Conservation (phyloP, 2,113 vertebrate species). For the Hippocampus mohnikei region DNA sequence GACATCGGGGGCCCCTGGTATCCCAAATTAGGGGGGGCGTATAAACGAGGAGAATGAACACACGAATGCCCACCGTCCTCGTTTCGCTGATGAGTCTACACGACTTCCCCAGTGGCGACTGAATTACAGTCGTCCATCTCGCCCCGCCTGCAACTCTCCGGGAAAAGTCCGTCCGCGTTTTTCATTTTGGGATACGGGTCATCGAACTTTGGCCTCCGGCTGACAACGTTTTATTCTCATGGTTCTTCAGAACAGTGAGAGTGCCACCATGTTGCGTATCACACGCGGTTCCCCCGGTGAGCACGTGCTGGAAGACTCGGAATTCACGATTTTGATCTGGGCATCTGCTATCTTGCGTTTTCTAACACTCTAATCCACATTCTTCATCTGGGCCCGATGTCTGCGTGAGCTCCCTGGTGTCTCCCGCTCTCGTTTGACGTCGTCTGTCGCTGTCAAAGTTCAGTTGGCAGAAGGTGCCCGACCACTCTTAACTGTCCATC, state of each 20-base stretch:
- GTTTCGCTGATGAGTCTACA: too few relatives aligned
- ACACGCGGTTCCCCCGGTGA: neutral
- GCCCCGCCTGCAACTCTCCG: too few relatives aligned
- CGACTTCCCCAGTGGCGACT: too few relatives aligned
- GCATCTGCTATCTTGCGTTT: conserved; percentile 35
- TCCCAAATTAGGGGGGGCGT: too few relatives aligned
- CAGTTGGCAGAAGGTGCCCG: conserved; percentile 18
- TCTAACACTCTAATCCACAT: conserved; percentile 54
- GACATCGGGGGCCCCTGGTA: too few relatives aligned
- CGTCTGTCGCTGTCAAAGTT: conserved; percentile 4
- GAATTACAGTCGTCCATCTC: too few relatives aligned
- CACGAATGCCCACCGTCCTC: too few relatives aligned
- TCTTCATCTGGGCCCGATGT: conserved; percentile 49
- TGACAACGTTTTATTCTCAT: neutral
- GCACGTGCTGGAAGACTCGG: conserved; percentile 25
- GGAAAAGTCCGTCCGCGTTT: too few relatives aligned
- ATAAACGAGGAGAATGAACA: too few relatives aligned
- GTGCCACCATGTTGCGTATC: neutral
- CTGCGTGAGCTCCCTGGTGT: conserved; percentile 21
- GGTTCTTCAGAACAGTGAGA: neutral
- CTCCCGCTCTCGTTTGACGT: neutral
- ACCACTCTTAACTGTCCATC: conserved; percentile 33
- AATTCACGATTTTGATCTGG: conserved; percentile 19
- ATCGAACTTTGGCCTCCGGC: neutral
- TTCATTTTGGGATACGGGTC: too few relatives aligned